A percentile compares a stretch with the other conserved stretches of the same genome.
phyloP scores from a whole-genome alignment of 1,140 invertebrate genomes.

The Pygmarrhopalites habei region DNA sequence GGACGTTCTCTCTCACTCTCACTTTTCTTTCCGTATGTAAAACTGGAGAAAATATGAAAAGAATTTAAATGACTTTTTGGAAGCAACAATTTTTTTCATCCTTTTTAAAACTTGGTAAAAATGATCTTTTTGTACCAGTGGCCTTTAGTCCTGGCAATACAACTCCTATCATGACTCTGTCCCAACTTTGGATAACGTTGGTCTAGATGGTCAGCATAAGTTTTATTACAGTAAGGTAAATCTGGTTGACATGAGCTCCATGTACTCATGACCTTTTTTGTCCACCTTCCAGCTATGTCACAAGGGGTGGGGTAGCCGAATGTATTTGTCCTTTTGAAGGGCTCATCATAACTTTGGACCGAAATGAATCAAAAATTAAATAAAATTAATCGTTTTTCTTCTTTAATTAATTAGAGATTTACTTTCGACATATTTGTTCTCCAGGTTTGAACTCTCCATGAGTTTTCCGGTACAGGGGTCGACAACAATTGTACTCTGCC shows the following conservation, averaged over 20 bases:
- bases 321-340: constrained; percentile 4
- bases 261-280: constrained; percentile 23
- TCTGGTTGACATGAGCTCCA: constrained; percentile 30
- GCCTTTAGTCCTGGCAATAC: background rate
- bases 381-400: constrained; percentile 1
- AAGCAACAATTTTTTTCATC: background rate
- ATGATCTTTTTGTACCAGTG: background rate
- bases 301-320: constrained; percentile 32
- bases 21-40: constrained; percentile 21
- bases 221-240: constrained; percentile 24
- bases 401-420: no score
- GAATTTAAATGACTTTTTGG: background rate
- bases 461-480: constrained; percentile 25
- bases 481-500: constrained; percentile 13
- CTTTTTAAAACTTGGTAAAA: constrained; percentile 8
- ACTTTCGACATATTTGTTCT: constrained; percentile 33
- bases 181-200: constrained; percentile 31
- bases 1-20: constrained; percentile 24
- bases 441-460: constrained; percentile 31
- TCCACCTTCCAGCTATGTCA: constrained; percentile 27
- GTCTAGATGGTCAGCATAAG: constrained; percentile 36
- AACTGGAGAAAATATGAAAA: constrained; percentile 8
- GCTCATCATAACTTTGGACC: background rate
- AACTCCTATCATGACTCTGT: constrained; percentile 13
- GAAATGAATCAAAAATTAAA: background rate